Base-by-base conservation (phyloP, 37 sponge, comb jelly and placozoan species). In the Ephydatia muelleri region DNA sequence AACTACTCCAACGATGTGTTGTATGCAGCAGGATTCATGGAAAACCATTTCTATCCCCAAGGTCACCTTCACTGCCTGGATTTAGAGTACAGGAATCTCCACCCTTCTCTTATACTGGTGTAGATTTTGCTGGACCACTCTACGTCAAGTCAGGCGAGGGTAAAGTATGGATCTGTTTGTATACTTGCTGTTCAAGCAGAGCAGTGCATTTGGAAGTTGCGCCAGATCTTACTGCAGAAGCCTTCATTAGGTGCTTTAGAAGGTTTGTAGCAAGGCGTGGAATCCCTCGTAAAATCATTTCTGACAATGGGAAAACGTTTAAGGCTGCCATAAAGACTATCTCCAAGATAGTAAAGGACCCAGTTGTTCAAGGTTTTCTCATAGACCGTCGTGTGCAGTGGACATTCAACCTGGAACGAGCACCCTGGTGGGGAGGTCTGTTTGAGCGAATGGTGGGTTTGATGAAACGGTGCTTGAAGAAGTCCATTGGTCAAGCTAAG, bases 381-480 rank as follows among this genome's bases (percentile, higher is more conserved):
- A 65, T 12, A 34, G 34, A 34, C 68, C 33, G 26, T 34, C 27
- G 40, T 23, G 43, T 69, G 26, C 37, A 81, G 32, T 81, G 82
- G 82, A 27, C 69, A 25, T 81, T 81, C 38, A 81, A 81, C 70
- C 70, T 81, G 32, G 70, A 67, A 11, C n/a, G 38, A 70, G 82
- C 72, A 33, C 72, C 72, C 28, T 71, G 72, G 72, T 71, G 72
- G 72, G 79, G 79, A 28, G 79, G 79, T 9, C 23, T 75, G 67
- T 84, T 74, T 33, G 85, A 76, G 26, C 34, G 78, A 4, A 34
- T 84, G 37, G 48, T 84, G 29, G 66, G 33, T 40, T 67, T 68
- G 22, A 77, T 68, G 25, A 84, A 84, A 68, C 32, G 85, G 27
- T 84, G 85, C 37, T 34, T 84, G 25, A 75, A 38, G 77, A 68